Conservation (phyloP, 2,113 vertebrate species). For the Genyomyrus donnyi region DNA sequence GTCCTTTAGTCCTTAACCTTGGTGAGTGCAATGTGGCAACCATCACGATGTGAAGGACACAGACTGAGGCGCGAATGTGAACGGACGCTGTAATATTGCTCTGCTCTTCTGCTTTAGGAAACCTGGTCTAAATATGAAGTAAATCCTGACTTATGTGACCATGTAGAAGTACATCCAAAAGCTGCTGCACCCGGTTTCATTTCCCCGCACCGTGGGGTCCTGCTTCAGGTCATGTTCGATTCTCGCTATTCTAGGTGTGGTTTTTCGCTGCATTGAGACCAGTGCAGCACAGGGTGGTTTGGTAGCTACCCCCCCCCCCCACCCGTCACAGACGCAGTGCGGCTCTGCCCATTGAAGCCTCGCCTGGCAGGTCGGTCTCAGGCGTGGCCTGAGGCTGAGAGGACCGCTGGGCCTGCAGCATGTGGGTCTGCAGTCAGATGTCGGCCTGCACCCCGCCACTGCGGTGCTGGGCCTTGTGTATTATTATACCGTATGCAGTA, state of each 20-base stretch:
- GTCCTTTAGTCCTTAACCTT: background rate
- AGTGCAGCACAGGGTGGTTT: background rate
- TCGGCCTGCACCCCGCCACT: background rate
- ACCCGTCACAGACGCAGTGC: background rate
- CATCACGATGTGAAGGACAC: background rate
- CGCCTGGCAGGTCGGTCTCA: background rate
- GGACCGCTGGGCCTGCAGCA: background rate
- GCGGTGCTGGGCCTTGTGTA: background rate
- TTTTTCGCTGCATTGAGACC: background rate
- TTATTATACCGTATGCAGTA: conserved; percentile 47
- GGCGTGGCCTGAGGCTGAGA: background rate
- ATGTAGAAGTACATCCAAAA: background rate
- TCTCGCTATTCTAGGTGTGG: background rate
- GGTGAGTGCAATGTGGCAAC: background rate
- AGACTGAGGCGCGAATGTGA: background rate
- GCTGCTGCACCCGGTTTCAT: background rate
- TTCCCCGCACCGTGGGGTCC: background rate
- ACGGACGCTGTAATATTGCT: background rate
- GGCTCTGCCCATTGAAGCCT: background rate
- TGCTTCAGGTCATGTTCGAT: background rate
- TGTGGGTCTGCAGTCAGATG: background rate
- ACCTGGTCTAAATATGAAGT: background rate
- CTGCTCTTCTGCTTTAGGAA: background rate
- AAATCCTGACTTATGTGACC: background rate
- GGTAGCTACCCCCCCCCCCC: background rate